These are phyloP conservation scores for Mythimna impura DNA, from an alignment of 2,888 invertebrate genomes.

Conservation along the genomic window DNA sequence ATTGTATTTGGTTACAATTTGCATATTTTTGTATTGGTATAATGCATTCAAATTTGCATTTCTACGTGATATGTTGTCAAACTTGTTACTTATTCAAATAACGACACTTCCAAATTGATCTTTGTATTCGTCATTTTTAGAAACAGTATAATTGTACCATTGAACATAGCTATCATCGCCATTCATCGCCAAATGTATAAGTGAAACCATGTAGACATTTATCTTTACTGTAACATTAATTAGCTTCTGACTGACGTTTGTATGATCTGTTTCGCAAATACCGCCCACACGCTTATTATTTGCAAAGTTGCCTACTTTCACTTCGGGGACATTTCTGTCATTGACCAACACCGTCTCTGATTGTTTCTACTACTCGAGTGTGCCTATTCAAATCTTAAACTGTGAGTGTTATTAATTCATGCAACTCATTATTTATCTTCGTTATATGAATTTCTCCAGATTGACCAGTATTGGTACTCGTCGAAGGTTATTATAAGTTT, in stretches of 20 bases:
- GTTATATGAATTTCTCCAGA: slow-evolving; percentile 34
- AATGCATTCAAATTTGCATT: slow-evolving; percentile 59
- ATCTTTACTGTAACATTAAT: slow-evolving; percentile 66
- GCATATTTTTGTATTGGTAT: slow-evolving; percentile 54
- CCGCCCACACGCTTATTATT: slow-evolving; percentile 78
- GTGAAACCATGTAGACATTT: slow-evolving; percentile 61
- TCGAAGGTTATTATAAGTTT: slow-evolving; percentile 41
- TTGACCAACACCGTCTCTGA: slow-evolving; percentile 65
- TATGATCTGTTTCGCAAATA: slow-evolving; percentile 77
- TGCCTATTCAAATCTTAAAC: slow-evolving; percentile 29
- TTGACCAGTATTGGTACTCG: slow-evolving; percentile 52
- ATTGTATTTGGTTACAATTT: slow-evolving; percentile 56
- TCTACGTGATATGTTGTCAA: slow-evolving; percentile 54
- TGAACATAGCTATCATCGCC: slow-evolving; percentile 31
- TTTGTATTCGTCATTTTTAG: slow-evolving; percentile 45
- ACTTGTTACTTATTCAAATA: slow-evolving; percentile 45
- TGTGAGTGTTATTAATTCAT: slow-evolving; percentile 27
- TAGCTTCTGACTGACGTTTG: slow-evolving; percentile 71
- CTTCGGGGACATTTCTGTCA: slow-evolving; percentile 67
- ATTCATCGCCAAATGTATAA: slow-evolving; percentile 49
- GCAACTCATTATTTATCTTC: slow-evolving; percentile 7
- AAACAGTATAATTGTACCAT: slow-evolving; percentile 35
- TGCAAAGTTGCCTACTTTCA: slow-evolving; percentile 78
- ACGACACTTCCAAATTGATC: slow-evolving; percentile 22
- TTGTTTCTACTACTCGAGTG: slow-evolving; percentile 47